A percentile compares a stretch with the other conserved stretches of the same genome.
phyloP scores from a whole-genome alignment of 2,113 vertebrate genomes.

The Ictalurus furcatus region DNA sequence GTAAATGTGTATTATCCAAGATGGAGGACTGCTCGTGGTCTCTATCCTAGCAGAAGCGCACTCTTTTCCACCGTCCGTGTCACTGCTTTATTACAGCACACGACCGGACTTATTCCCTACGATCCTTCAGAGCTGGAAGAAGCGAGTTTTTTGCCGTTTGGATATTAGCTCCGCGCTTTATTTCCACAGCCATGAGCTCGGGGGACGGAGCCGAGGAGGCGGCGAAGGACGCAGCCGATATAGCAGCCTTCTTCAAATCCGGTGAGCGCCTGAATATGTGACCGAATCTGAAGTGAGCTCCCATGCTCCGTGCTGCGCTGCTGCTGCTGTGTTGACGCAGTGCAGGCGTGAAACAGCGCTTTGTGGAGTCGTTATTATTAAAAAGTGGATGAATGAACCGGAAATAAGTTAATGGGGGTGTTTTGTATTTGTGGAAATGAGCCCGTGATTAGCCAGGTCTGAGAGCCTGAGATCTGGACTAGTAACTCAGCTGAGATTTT shows the following conservation, averaged over 20 bases:
- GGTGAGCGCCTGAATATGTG: conserved; percentile 74
- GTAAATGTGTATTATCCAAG: conserved; percentile 69
- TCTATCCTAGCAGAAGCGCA: conserved; percentile 56
- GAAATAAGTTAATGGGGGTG: not conserved
- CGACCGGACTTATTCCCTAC: conserved; percentile 54
- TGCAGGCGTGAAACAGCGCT: not conserved
- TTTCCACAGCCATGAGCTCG: conserved; percentile 81
- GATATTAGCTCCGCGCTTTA: conserved; percentile 62
- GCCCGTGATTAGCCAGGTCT: not conserved
- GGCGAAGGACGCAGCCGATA: conserved; percentile 90
- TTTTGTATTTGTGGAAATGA: not conserved
- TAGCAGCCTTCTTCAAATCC: conserved; percentile 86
- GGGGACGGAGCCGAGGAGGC: conserved; percentile 90
- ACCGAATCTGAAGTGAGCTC: conserved; percentile 30
- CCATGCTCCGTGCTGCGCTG: not conserved
- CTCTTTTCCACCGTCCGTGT: conserved; percentile 55
- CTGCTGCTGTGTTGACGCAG: not conserved
- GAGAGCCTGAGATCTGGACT: not conserved
- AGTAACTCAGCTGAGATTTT: not conserved
- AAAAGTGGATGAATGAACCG: not conserved
- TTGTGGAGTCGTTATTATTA: not conserved
- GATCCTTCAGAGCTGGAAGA: conserved; percentile 37
- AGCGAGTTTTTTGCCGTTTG: conserved; percentile 52
- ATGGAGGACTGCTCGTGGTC: conserved; percentile 77
- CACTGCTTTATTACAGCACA: conserved; percentile 58